Conservation (phyloP, 92 coral and sea anemone genomes). For the Bergia puertoricense region DNA sequence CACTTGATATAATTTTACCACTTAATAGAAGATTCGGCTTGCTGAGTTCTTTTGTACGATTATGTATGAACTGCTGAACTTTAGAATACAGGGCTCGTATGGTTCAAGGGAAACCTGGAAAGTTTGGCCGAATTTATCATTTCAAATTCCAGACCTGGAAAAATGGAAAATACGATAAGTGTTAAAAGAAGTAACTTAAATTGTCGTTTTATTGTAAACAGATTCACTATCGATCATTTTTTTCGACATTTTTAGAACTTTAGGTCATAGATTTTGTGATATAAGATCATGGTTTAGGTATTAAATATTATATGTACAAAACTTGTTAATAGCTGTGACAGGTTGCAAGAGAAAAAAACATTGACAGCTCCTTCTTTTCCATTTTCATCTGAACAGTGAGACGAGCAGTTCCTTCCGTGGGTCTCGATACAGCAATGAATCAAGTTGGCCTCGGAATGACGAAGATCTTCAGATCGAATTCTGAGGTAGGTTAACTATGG, state of each 20-base stretch:
- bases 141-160: too few relatives aligned
- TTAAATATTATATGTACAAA: too few relatives aligned
- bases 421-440: constrained; percentile 96
- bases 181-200: too few relatives aligned
- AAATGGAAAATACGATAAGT: too few relatives aligned
- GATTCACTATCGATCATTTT: too few relatives aligned
- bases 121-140: too few relatives aligned
- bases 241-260: too few relatives aligned
- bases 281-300: too few relatives aligned
- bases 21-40: background rate
- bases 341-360: background rate
- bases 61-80: background rate
- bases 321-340: background rate
- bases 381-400: constrained; percentile 46
- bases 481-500: constrained; percentile 71
- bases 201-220: too few relatives aligned
- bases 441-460: constrained; percentile 84
- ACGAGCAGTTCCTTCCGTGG: constrained; percentile 84
- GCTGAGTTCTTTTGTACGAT: background rate
- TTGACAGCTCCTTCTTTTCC: background rate
- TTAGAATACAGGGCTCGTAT: too few relatives aligned
- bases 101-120: too few relatives aligned
- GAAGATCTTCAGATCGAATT: constrained; percentile 90
- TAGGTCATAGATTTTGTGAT: too few relatives aligned
- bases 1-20: background rate